phyloP scores from a whole-genome alignment of 2,113 vertebrate genomes.

The Isurus oxyrinchus region DNA sequence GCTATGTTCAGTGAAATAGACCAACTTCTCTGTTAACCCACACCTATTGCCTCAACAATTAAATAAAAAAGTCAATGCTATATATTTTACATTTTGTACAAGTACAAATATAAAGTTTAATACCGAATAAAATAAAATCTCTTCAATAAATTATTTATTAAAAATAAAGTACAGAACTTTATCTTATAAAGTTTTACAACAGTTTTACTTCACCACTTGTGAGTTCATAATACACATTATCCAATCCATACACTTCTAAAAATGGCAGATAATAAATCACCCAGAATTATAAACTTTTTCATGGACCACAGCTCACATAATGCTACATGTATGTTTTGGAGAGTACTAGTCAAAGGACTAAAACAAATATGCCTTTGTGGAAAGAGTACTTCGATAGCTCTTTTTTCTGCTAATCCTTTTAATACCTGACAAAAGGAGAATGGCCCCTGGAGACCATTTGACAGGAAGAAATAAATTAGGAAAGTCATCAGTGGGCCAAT shows the following conservation, averaged over 20 bases:
- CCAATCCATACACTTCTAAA: not conserved
- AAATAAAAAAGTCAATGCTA: not conserved
- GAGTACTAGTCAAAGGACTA: not conserved
- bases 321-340: not conserved
- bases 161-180: not conserved
- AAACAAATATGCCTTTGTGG: not conserved
- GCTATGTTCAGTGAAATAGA: not conserved
- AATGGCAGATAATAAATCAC: not conserved
- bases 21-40: not conserved
- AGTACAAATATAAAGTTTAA: not conserved
- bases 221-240: not conserved
- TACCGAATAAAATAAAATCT: not conserved
- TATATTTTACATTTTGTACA: constrained; percentile 10
- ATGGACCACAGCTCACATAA: not conserved
- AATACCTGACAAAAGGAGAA: not conserved
- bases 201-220: not conserved
- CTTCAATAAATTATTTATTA: not conserved
- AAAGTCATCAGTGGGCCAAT: not conserved
- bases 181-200: not conserved
- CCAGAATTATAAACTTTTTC: not conserved
- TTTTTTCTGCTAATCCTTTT: not conserved
- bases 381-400: not conserved
- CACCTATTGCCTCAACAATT: not conserved
- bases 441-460: not conserved
- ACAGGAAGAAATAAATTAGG: not conserved